A percentile compares a stretch with the other conserved stretches of the same genome.
These are phyloP conservation scores for Drosophila mercatorum DNA, from an alignment of 2,888 invertebrate species.

Conservation along the genomic window DNA sequence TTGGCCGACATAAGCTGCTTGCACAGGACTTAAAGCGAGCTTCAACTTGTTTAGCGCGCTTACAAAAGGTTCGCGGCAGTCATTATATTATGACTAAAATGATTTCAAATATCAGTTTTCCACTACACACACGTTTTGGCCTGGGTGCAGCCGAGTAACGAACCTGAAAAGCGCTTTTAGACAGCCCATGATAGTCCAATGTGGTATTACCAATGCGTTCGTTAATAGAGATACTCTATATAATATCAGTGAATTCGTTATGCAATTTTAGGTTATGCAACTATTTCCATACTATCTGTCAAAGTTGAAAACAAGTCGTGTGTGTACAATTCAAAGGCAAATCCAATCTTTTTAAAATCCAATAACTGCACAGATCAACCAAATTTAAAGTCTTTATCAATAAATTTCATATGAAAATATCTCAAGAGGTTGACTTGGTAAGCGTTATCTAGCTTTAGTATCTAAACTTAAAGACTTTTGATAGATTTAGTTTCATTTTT, in stretches of 20 bases:
- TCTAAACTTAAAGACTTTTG: not conserved
- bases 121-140: conserved; percentile 22
- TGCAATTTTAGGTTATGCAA: no score
- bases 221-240: not conserved
- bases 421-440: no score
- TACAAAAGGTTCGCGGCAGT: conserved; percentile 1
- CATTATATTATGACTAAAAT: conserved; percentile 11
- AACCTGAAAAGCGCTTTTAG: not conserved
- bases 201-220: no score
- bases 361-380: no score
- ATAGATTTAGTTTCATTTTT: not conserved
- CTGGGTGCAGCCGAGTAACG: conserved; percentile 17
- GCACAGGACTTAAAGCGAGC: conserved; percentile 55
- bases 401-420: no score
- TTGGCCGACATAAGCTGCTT: conserved; percentile 50
- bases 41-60: conserved; percentile 11
- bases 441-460: not conserved
- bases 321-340: no score
- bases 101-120: conserved; percentile 14
- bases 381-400: no score
- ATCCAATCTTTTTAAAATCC: no score
- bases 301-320: no score
- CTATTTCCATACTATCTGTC: no score
- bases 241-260: no score
- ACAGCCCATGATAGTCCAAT: not conserved